Evolutionary conservation across 2,113 vertebrate genomes (phyloP), one percentile per base, ranked within the genome.

Genomic region (Elachura formosa): DNA sequence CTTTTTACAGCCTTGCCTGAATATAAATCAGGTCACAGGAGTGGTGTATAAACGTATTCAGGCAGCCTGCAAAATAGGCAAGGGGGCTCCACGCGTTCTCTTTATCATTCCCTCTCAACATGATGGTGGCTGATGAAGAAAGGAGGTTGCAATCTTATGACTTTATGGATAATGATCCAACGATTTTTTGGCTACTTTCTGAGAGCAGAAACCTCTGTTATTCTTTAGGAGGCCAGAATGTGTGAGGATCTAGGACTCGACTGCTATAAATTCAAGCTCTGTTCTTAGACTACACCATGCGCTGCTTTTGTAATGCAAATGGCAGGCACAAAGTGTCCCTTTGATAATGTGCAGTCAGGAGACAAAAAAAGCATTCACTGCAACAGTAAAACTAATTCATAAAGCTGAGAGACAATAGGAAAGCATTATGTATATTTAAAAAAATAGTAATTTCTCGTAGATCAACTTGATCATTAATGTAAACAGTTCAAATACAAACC

Each of bases 281-380:
- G 98, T 97, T 98, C 97, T 96, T 94, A 88, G 49, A 66, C 97
- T 97, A 95, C 96, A 87, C 80, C 56, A 94, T 93, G 97, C 97
- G 78, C 97, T 55, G 96, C 97, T 98, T 98, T 99, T 98, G 98
- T 98, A 93, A 98, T 98, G 98, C 97, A 99, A 99, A 99, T 98
- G 91, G 96, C 48, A 97, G 97, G 97, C 98, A 98, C 98, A 98
- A 97, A 98, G 98, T 98, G 98, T 97, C 97, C 98, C 98, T 99
- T 99, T 98, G 98, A 99, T 98, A 98, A 97, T 98, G 98, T 98
- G 98, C 98, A 98, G 97, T 98, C 97, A 97, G 97, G 96, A 97
- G 97, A 98, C 98, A 98, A 97, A 98, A 96, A 97, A 97, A 97
- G 95, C 98, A 98, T 98, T 98, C 97, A 98, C 90, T 94, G 97